Conservation (phyloP, 2,797 vertebrate species). For the Anolis apletophallus region DNA sequence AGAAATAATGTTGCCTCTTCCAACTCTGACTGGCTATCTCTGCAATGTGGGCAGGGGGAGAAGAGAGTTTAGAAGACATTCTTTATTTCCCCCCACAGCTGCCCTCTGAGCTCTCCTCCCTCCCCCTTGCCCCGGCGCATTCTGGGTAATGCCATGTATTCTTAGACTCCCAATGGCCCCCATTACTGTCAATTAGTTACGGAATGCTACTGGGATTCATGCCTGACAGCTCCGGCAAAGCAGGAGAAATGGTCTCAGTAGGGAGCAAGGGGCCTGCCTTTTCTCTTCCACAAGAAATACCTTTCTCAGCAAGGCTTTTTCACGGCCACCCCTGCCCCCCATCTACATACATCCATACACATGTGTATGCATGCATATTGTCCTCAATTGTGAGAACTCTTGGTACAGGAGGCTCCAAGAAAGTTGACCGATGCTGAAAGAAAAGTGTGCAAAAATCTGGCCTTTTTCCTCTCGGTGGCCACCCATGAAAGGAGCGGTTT, state of each 20-base stretch:
- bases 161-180: constrained; percentile 83
- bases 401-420: constrained; percentile 34
- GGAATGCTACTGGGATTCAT: constrained; percentile 96
- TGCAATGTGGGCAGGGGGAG: constrained; percentile 45
- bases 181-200: constrained; percentile 99
- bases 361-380: constrained; percentile 39
- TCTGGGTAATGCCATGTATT: constrained; percentile 87
- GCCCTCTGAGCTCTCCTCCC: constrained; percentile 73
- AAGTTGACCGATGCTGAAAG: constrained; percentile 19
- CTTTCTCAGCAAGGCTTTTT: constrained; percentile 83
- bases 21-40: constrained; percentile 48
- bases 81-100: constrained; percentile 80
- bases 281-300: constrained; percentile 81
- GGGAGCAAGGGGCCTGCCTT: constrained; percentile 80
- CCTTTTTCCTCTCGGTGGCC: constrained; percentile 8
- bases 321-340: constrained; percentile 60
- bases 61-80: constrained; percentile 73
- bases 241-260: constrained; percentile 85
- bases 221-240: constrained; percentile 96
- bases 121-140: constrained; percentile 85
- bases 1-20: constrained; percentile 32
- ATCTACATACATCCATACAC: constrained; percentile 42
- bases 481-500: constrained; percentile 38
- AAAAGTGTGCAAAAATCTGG: constrained; percentile 44
- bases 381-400: constrained; percentile 59